phyloP scores from a whole-genome alignment of 2,797 vertebrate species.

The Catamblyrhynchus diadema region DNA sequence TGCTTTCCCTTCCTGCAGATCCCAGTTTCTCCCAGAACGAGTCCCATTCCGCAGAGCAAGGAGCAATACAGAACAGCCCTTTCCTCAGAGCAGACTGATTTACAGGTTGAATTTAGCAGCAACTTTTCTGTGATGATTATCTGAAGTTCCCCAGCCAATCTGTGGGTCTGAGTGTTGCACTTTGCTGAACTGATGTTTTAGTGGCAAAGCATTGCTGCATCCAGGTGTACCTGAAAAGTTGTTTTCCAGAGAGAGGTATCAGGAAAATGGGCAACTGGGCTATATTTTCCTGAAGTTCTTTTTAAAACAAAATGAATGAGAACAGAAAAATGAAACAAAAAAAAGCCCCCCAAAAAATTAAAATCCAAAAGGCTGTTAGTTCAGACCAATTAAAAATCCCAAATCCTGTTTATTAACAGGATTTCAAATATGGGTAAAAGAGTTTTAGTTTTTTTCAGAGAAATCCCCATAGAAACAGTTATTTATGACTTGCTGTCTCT shows the following conservation, averaged over 20 bases:
- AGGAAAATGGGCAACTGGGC: neutral
- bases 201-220: neutral
- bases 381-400: neutral
- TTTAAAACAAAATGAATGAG: neutral
- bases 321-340: neutral
- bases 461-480: neutral
- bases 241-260: neutral
- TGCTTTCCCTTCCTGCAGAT: neutral
- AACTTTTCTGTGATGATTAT: neutral
- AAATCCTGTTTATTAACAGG: neutral
- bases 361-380: neutral
- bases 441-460: neutral
- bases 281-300: neutral
- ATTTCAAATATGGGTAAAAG: neutral
- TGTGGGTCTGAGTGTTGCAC: neutral
- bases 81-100: neutral
- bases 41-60: neutral
- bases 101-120: neutral
- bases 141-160: neutral
- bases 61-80: neutral
- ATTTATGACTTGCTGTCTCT: neutral
- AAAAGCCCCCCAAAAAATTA: neutral
- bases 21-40: neutral
- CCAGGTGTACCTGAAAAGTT: neutral
- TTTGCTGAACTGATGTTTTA: neutral